These are phyloP conservation scores for Asteroscopus sphinx DNA, from an alignment of 2,888 invertebrate species.

Conservation along the genomic window DNA sequence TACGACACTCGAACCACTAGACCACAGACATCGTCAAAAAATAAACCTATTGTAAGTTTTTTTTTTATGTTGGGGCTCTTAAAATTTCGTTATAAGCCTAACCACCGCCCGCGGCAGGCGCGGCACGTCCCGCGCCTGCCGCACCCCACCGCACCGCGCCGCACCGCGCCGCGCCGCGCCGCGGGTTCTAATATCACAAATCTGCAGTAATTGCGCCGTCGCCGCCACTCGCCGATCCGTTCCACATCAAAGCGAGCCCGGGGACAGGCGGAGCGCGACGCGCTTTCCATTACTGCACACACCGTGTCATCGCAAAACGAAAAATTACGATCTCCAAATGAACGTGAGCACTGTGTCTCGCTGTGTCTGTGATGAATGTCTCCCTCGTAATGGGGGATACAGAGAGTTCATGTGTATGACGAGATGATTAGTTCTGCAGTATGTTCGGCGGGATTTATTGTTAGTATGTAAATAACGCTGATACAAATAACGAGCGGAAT, in stretches of 20 bases:
- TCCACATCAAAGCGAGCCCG: slow-evolving; percentile 41
- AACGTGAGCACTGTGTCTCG: slow-evolving; percentile 8
- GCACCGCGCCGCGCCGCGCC: slow-evolving; percentile 30
- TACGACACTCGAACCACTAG: too few species aligned
- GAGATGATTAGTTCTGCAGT: slow-evolving; percentile 37
- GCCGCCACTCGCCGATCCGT: slow-evolving; percentile 32
- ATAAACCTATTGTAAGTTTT: neutral
- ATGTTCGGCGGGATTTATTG: slow-evolving; percentile 24
- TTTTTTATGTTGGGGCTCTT: slow-evolving; percentile 1
- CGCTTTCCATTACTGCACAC: slow-evolving; percentile 24
- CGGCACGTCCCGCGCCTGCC: neutral
- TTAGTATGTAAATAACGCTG: slow-evolving; percentile 14
- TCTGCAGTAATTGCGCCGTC: slow-evolving; percentile 53
- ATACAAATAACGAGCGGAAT: slow-evolving; percentile 9
- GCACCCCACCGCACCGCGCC: neutral
- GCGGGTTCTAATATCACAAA: slow-evolving; percentile 53
- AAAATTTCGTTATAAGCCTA: slow-evolving; percentile 22
- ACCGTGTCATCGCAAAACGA: slow-evolving; percentile 7
- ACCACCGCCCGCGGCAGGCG: slow-evolving; percentile 17
- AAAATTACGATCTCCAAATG: slow-evolving; percentile 8
- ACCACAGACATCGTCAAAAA: too few species aligned
- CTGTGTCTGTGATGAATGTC: neutral
- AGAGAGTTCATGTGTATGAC: slow-evolving; percentile 22
- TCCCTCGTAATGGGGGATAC: slow-evolving; percentile 12
- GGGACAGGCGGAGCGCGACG: slow-evolving; percentile 8